Evolutionary conservation across 2,888 invertebrate genomes (phyloP).

Genomic region (Aporophyla nigra): DNA sequence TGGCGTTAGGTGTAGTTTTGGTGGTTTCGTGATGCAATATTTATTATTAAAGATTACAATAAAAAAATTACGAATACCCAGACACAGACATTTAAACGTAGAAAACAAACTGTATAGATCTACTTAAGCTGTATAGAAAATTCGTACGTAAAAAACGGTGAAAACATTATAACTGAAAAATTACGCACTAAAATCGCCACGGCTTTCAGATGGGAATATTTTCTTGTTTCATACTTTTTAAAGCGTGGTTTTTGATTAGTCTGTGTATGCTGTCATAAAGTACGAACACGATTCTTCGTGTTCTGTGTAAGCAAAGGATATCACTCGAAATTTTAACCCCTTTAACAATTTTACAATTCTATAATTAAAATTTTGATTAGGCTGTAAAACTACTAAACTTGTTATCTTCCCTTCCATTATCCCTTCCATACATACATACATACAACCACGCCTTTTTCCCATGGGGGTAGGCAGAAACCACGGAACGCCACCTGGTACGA

Average conservation of each 20-base stretch:
- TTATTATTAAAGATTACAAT: neutral
- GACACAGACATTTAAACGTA: neutral
- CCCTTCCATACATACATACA: no score
- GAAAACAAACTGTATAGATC: neutral
- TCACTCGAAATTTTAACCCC: neutral
- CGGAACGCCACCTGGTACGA: no score
- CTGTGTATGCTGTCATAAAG: neutral
- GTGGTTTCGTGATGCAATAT: neutral
- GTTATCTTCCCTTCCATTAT: neutral
- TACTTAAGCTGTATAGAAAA: neutral
- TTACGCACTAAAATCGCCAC: no score
- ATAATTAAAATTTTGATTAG: neutral
- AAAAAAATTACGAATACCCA: neutral
- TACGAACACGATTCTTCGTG: neutral
- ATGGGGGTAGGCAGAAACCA: no score
- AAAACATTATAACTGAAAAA: no score
- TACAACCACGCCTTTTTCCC: no score
- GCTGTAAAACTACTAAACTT: neutral
- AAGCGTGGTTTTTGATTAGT: no score
- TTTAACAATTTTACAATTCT: neutral
- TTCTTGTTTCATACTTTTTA: no score
- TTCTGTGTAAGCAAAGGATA: constrained; percentile 15
- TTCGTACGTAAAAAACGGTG: neutral
- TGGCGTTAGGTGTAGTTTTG: constrained; percentile 51
- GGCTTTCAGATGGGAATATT: no score